Evolutionary conservation across 2,888 invertebrate species (phyloP), one percentile per base, ranked within the genome.

Genomic region (Hydrotaea cyrtoneurina): DNA sequence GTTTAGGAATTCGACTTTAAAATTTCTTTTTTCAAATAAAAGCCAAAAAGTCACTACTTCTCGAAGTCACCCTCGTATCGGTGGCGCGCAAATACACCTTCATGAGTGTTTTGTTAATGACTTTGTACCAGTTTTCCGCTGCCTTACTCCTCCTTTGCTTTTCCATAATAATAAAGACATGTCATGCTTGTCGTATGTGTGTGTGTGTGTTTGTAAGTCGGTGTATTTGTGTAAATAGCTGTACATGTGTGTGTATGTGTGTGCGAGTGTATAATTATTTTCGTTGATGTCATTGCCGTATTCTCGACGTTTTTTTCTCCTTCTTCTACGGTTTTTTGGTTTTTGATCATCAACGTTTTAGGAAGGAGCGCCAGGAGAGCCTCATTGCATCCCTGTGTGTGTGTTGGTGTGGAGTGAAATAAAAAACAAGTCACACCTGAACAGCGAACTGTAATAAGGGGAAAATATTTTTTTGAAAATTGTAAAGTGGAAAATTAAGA

Each of bases 141-240:
- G 11, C 46, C 19, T 55, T 64, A 21, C 39, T 53, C 31, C 71
- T 57, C 15, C 23, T 13, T 21, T 46, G 23, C 15, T 2, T 46
- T 78, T 72, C 62, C 50, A 59, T 78, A 62, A 59, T 78, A 62
- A 78, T 78, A 72, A 78, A 72, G 78, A 72, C 72, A 72, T 78
- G 19, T 71, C 69, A 69, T 39, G n/a, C 31, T 31, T 31, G 31
- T n/a, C 31, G 31, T 55, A 21, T 55, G 71, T 21, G 46, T 62
- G 13, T 36, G 66, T 43, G 71, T 46, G 26, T 26, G 73, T 46
- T 8, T 4, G 53, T 53, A n/a, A n/a, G n/a, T 50, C n/a, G n/a
- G 17, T 19, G 66, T 4, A 4, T 46, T 74, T 59, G 21, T 62
- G 50, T 17, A 50, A 15, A 50, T 73, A 39, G 39, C 7, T 26